These are phyloP conservation scores for Gyps fulvus DNA, from an alignment of 2,113 vertebrate genomes.

Conservation along the genomic window DNA sequence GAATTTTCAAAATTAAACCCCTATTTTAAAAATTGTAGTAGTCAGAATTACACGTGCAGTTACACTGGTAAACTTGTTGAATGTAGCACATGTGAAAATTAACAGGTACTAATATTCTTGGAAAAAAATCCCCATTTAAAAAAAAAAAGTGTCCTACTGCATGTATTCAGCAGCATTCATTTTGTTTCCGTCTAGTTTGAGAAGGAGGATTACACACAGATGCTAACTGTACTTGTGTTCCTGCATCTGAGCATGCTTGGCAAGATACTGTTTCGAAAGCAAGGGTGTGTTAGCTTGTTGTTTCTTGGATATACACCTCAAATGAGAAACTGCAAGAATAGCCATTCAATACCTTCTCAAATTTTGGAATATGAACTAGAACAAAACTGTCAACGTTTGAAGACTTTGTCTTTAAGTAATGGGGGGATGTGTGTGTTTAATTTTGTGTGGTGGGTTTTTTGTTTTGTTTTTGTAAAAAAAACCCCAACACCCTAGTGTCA, in stretches of 20 bases:
- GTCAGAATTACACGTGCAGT: background rate
- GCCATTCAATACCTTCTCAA: background rate
- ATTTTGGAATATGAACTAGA: background rate
- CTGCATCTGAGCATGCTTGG: background rate
- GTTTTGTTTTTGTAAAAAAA: background rate
- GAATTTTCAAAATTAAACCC: background rate
- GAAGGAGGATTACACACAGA: background rate
- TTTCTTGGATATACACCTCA: background rate
- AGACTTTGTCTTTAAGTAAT: background rate
- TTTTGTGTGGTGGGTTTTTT: background rate
- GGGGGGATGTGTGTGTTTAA: background rate
- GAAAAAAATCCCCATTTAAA: accelerated
- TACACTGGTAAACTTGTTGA: background rate
- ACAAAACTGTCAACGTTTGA: background rate
- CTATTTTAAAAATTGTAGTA: background rate
- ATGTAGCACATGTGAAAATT: background rate
- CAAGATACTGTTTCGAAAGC: background rate
- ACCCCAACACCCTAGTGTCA: background rate
- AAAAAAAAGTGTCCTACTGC: background rate
- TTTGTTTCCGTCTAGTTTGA: background rate
- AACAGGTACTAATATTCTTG: background rate
- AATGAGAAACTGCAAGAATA: background rate
- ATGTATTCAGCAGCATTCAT: background rate
- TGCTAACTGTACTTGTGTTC: background rate
- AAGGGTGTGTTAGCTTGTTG: background rate